phyloP scores from a whole-genome alignment of 2,888 invertebrate genomes.

The Capitulum mitella region DNA sequence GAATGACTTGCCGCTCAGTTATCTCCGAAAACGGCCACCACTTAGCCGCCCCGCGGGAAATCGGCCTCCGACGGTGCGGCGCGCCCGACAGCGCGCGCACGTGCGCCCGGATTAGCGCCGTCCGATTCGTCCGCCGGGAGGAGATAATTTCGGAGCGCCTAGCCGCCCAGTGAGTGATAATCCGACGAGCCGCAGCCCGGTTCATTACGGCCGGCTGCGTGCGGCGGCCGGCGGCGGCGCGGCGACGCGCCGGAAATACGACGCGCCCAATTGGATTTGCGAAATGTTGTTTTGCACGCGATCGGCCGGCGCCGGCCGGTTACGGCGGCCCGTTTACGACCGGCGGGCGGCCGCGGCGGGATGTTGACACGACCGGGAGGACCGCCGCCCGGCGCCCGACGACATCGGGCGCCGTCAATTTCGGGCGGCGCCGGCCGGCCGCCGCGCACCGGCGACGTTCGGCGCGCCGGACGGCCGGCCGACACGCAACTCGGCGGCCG shows the following conservation, averaged over 20 bases:
- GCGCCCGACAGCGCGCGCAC: background rate
- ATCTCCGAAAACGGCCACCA: constrained; percentile 20
- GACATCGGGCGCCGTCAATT: background rate
- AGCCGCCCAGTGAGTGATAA: background rate
- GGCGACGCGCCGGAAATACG: constrained; percentile 1
- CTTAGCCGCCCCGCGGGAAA: constrained; percentile 12
- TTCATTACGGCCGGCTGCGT: background rate
- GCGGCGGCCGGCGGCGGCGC: background rate
- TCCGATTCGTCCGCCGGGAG: background rate
- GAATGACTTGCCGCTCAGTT: constrained; percentile 7
- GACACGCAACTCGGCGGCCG: too few relatives aligned
- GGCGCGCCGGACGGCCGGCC: background rate
- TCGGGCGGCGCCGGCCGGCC: background rate
- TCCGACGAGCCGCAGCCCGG: background rate
- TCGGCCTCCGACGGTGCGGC: background rate
- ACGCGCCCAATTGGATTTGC: constrained; percentile 10
- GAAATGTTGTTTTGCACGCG: constrained; percentile 17
- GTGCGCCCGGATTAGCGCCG: background rate
- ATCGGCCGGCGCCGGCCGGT: background rate
- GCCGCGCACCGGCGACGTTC: background rate
- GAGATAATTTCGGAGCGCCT: background rate
- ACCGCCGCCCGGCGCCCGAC: background rate
- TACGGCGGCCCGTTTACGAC: background rate
- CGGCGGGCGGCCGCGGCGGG: background rate
- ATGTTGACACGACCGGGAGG: background rate